These are phyloP conservation scores for Sapayoa aenigma DNA, from an alignment of 2,113 vertebrate genomes.

Conservation along the genomic window DNA sequence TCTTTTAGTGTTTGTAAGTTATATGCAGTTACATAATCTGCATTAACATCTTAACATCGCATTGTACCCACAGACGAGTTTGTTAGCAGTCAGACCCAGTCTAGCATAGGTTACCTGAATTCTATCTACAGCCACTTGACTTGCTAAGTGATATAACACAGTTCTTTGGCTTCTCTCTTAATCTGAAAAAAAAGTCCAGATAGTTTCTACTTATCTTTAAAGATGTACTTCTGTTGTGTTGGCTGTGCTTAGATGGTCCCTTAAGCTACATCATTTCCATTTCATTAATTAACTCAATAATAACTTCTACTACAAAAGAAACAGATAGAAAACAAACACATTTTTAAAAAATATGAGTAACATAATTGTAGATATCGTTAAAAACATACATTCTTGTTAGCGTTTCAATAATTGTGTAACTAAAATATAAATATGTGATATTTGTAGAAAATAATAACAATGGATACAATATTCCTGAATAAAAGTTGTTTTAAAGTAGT, in stretches of 20 bases:
- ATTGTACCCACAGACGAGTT: rapidly evolving
- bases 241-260: background rate
- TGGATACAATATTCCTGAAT: background rate
- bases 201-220: background rate
- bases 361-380: background rate
- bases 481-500: background rate
- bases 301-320: background rate
- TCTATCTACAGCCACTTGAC: background rate
- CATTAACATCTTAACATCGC: background rate
- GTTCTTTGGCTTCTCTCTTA: background rate
- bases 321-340: background rate
- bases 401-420: background rate
- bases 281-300: background rate
- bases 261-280: background rate
- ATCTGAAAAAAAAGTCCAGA: background rate
- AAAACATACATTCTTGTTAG: background rate
- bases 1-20: background rate
- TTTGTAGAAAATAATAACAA: background rate
- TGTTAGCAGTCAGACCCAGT: background rate
- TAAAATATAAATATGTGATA: background rate
- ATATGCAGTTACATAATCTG: background rate
- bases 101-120: background rate
- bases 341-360: background rate
- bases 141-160: background rate
- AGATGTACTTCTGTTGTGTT: background rate